A percentile compares a stretch with the other conserved stretches of the same genome.
Evolutionary conservation across 2,888 invertebrate species (phyloP).

Genomic region (Sylvicola cinctus): DNA sequence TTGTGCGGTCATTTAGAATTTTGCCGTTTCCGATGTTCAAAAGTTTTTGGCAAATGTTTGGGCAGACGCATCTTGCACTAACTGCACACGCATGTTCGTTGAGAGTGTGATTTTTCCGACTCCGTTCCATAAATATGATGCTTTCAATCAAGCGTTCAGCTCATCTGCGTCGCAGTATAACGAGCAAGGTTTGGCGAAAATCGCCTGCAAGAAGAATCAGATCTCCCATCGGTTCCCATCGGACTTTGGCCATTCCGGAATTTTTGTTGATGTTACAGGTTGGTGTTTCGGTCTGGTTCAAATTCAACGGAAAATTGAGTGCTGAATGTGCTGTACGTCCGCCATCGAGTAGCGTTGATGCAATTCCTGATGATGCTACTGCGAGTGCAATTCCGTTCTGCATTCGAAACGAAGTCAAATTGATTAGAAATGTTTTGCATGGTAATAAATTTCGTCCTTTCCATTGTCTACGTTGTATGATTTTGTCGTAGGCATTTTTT

Average conservation of each 20-base stretch:
- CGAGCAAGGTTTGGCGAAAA: slow-evolving; percentile 10
- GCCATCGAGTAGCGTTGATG: slow-evolving; percentile 17
- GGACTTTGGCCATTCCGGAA: slow-evolving; percentile 4
- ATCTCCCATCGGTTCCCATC: slow-evolving; percentile 14
- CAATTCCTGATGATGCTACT: slow-evolving; percentile 22
- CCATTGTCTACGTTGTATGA: too few relatives aligned
- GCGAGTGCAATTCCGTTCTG: slow-evolving; percentile 16
- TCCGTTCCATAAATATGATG: not conserved
- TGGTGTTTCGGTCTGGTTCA: slow-evolving; percentile 6
- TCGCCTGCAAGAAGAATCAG: slow-evolving; percentile 15
- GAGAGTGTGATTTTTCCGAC: not conserved
- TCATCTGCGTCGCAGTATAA: slow-evolving; percentile 1
- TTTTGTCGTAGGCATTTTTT: slow-evolving; percentile 3
- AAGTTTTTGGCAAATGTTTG: too few relatives aligned
- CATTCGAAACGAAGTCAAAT: slow-evolving; percentile 14
- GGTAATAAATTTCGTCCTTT: too few relatives aligned
- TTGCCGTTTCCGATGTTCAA: too few relatives aligned
- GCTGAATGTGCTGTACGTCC: slow-evolving; percentile 15
- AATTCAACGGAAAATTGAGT: slow-evolving; percentile 15
- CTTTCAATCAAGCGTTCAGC: slow-evolving; percentile 1
- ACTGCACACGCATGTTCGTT: not conserved
- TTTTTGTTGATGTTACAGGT: slow-evolving; percentile 9
- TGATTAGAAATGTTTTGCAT: slow-evolving; percentile 21
- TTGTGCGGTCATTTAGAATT: too few relatives aligned
- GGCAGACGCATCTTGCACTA: not conserved